Percentiles rank a stretch among this genome's conserved stretches.
These are phyloP conservation scores for Athetis lepigone DNA, from an alignment of 2,888 invertebrate genomes.

Conservation along the genomic window DNA sequence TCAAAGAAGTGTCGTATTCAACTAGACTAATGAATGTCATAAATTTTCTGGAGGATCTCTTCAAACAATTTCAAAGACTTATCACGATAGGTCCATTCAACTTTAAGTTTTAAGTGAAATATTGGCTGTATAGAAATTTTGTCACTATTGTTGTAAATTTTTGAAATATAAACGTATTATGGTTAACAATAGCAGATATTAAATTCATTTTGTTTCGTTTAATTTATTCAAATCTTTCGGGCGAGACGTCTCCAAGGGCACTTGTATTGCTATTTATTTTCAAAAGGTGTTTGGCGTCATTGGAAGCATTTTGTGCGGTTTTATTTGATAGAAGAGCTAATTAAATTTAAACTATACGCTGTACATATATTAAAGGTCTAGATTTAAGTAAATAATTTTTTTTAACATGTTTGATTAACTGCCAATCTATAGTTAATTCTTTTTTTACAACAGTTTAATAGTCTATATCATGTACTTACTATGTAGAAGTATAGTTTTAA, in stretches of 20 bases:
- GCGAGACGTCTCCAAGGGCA: slow-evolving; percentile 32
- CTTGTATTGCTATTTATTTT: slow-evolving; percentile 28
- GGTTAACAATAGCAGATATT: slow-evolving; percentile 13
- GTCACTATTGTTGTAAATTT: slow-evolving; percentile 27
- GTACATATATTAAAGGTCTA: too few relatives aligned
- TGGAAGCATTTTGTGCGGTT: slow-evolving; percentile 4
- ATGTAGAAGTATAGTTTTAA: too few relatives aligned
- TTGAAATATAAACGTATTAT: slow-evolving; percentile 4
- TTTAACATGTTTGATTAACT: too few relatives aligned
- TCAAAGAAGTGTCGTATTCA: slow-evolving; percentile 85
- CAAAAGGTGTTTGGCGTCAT: slow-evolving; percentile 23
- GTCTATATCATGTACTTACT: too few relatives aligned
- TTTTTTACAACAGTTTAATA: too few relatives aligned
- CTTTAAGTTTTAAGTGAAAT: slow-evolving; percentile 54
- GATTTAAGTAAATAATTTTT: not conserved
- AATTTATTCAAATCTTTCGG: slow-evolving; percentile 44
- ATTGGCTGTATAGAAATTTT: slow-evolving; percentile 37
- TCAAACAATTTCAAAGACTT: slow-evolving; percentile 79
- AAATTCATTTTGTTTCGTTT: slow-evolving; percentile 16
- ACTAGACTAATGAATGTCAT: slow-evolving; percentile 85
- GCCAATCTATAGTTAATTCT: too few relatives aligned
- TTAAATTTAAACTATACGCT: slow-evolving; percentile 1
- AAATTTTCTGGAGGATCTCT: slow-evolving; percentile 80
- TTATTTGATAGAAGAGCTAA: slow-evolving; percentile 10
- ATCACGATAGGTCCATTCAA: slow-evolving; percentile 69